Evolutionary conservation across 2,113 vertebrate genomes (phyloP), one percentile per base, ranked within the genome.

Genomic region (Heterotilapia buettikoferi): DNA sequence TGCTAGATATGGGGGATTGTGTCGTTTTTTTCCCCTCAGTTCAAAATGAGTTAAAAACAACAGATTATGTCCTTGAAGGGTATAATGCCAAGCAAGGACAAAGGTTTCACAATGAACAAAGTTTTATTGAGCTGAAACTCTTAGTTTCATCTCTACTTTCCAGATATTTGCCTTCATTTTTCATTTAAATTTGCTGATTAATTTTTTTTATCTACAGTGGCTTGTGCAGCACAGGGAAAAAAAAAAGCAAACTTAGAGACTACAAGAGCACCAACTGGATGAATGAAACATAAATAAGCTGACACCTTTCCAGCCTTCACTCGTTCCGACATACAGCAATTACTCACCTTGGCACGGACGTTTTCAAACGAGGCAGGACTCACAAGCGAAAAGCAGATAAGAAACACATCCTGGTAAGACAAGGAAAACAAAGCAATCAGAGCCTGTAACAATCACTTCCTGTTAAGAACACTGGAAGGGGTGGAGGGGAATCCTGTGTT

Each of bases 321-420:
- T 31, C 1, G 12, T 66, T 66, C 33, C 4, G 11, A 56, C 2
- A 43, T 29, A 31, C n/a, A 31, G 31, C 7, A 10, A 18, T 33
- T 24, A 81, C 95, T 96, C 85, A 99, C 98, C 97, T 99, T 99
- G 91, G 98, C 98, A 90, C 98, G 98, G 91, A 99, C 98, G 91
- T 99, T 99, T 97, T 99, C 98, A 94, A 99, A 99, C n/a, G 98
- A 99, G 31, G 98, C 98, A 11, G 98, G 98, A 92, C 98, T 99
- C 96, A 99, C 98, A 12, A 99, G 98, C 11, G 98, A 99, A 92
- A 99, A 99, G 95, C 98, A 99, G 96, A 99, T 99, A 94, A 99
- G 96, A 95, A 99, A 99, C 61, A 99, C 98, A 87, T 99, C 98
- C 98, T 99, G 90, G 45, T 18, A 56, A 95, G 86, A 93, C 83